Conservation (phyloP, 2,113 vertebrate genomes). For the Anolis carolinensis region DNA sequence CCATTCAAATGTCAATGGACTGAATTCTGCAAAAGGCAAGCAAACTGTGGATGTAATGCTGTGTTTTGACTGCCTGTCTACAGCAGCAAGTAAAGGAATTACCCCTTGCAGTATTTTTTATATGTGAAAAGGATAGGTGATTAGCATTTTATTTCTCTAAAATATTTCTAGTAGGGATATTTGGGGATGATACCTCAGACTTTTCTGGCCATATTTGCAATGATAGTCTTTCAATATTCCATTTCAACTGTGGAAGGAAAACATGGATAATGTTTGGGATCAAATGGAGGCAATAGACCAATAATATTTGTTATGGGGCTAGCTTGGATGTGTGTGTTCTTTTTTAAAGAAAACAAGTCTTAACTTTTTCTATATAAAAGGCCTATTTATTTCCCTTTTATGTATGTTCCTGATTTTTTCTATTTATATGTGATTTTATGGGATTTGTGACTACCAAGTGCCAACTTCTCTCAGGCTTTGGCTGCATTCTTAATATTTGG, state of each 20-base stretch:
- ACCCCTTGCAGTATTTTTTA: constrained; percentile 78
- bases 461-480: constrained; percentile 68
- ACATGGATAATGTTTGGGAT: constrained; percentile 67
- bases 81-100: constrained; percentile 65
- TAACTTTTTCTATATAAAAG: constrained; percentile 67
- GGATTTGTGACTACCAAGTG: constrained; percentile 75
- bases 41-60: constrained; percentile 54
- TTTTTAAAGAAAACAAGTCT: constrained; percentile 70
- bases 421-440: constrained; percentile 77
- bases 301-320: constrained; percentile 64
- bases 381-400: constrained; percentile 78
- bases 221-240: constrained; percentile 71
- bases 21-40: constrained; percentile 51
- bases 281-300: constrained; percentile 57
- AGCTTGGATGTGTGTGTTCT: constrained; percentile 66
- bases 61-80: constrained; percentile 56
- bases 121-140: constrained; percentile 73
- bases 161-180: constrained; percentile 65
- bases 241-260: constrained; percentile 68
- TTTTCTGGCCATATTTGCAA: constrained; percentile 77
- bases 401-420: constrained; percentile 66
- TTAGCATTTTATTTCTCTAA: constrained; percentile 81
- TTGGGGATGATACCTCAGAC: constrained; percentile 77
- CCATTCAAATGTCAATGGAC: constrained; percentile 72
- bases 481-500: constrained; percentile 10